Evolutionary conservation across 2,888 invertebrate species (phyloP), one percentile per base, ranked within the genome.

Genomic region (Cephus pygmeus): DNA sequence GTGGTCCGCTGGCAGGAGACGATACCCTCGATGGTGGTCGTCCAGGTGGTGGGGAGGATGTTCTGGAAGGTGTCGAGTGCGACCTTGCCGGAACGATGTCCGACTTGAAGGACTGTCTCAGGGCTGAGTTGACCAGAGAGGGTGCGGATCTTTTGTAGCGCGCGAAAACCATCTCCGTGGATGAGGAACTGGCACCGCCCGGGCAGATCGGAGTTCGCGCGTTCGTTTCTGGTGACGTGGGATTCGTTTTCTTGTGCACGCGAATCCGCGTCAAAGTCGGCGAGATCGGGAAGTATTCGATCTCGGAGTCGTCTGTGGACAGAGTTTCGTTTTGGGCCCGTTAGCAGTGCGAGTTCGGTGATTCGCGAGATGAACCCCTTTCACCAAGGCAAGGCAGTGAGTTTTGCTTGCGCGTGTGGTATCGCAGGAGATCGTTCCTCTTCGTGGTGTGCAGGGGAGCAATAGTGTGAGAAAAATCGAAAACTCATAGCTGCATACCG

Each of bases 261-360:
- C 95, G 94, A 89, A 96, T 96, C 93, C 96, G 95, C 85, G 96
- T 96, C 89, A 96, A 92, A 84, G 96, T 96, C 75, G 96, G 95
- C 83, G 96, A 95, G 88, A 96, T 95, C 88, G 96, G 96, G 92
- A 96, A 95, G 92, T 96, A 96, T 93, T 96, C 96, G 90, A 96
- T 95, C 92, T 95, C 95, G 87, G 95, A 92, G 89, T 95, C 94
- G 93, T 96, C 96, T 96, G 95, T 92, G 94, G 93, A 94, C 88
- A 90, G 82, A 90, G 87, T 84, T 83, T 81, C 79, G 71, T 78
- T 78, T 77, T 83, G 81, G 73, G 77, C 69, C 68, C 30, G 69
- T 75, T 76, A 79, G 69, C 36, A 40, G 69, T 77, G 75, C 73
- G 31, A 71, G 31, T 74, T 74, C 74, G 36, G 23, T 12, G 23